These are phyloP conservation scores for Aurelia sp. DNA, from an alignment of 30 jellyfish, hydroid and myxozoan species.

Conservation along the genomic window DNA sequence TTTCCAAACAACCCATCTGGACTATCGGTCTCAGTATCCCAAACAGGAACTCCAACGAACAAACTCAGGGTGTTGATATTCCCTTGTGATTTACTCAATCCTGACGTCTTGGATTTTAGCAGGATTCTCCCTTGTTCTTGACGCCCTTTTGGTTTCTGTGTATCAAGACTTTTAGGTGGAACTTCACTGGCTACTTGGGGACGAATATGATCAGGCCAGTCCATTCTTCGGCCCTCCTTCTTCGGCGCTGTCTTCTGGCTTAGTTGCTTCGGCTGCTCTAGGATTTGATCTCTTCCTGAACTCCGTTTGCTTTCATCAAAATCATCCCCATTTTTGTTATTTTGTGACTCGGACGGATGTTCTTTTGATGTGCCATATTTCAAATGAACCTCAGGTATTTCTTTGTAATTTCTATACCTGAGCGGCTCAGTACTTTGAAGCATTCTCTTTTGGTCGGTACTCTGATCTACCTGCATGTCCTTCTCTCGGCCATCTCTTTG, in stretches of 20 bases:
- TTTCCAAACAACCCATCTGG: no score
- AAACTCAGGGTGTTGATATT: neutral
- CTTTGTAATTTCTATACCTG: neutral
- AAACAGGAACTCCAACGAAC: neutral
- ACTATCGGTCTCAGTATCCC: neutral
- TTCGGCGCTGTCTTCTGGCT: neutral
- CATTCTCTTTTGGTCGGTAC: neutral
- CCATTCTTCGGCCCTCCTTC: neutral
- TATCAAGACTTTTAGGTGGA: neutral
- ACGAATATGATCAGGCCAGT: neutral
- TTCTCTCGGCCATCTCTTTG: neutral
- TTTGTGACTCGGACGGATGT: neutral
- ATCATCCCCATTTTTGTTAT: neutral
- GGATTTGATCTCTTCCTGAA: neutral
- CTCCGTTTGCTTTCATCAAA: neutral
- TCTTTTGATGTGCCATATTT: no score
- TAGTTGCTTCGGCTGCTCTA: neutral
- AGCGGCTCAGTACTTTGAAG: no score
- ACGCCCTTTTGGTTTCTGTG: neutral
- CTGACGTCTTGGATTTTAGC: neutral
- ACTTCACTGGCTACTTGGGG: neutral
- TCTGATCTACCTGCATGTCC: neutral
- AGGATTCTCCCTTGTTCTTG: neutral
- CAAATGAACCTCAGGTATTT: neutral
- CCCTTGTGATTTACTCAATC: conserved; percentile 1